Evolutionary conservation across 2,888 invertebrate genomes (phyloP), one percentile per base, ranked within the genome.

Genomic region (Epinotia ramella): DNA sequence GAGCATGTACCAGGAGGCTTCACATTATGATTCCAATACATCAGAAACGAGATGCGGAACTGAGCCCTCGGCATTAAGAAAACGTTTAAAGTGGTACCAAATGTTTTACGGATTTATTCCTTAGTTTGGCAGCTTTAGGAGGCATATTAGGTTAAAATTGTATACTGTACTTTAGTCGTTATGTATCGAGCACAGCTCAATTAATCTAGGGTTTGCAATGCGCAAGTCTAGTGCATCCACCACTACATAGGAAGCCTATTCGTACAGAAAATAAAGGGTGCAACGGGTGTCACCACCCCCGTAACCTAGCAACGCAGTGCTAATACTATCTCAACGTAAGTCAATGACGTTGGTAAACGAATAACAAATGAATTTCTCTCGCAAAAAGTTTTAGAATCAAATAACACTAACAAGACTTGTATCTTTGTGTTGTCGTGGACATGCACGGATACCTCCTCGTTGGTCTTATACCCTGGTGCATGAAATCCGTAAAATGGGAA

Each of bases 181-280:
- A n/a, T 6, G 53, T 0, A 0, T 53, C 53, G 53, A 7, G 13
- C n/a, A n/a, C n/a, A n/a, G 16, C 6, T 53, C n/a, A 53, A n/a
- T 53, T n/a, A 53, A 53, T n/a, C 53, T 53, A 53, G 53, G 16
- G 53, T n/a, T 53, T 53, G 53, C 53, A 53, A 53, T 53, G 53
- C 53, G 53, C 53, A 53, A 53, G 53, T 53, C 53, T 53, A n/a
- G 53, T 53, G 53, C 53, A 53, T 53, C n/a, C 53, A 53, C 53
- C 53, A n/a, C 53, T 53, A 53, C 53, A 53, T 53, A n/a, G n/a
- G 7, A 53, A 53, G 53, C n/a, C 53, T 53, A n/a, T 53, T n/a
- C n/a, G 53, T 53, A 53, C n/a, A 53, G n/a, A 7, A 53, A 53
- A 53, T n/a, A 5, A 6, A 6, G 53, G n/a, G 53, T 53, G 53